Evolutionary conservation across 2,113 vertebrate species (phyloP), one percentile per base, ranked within the genome.

Genomic region (Eptesicus fuscus): DNA sequence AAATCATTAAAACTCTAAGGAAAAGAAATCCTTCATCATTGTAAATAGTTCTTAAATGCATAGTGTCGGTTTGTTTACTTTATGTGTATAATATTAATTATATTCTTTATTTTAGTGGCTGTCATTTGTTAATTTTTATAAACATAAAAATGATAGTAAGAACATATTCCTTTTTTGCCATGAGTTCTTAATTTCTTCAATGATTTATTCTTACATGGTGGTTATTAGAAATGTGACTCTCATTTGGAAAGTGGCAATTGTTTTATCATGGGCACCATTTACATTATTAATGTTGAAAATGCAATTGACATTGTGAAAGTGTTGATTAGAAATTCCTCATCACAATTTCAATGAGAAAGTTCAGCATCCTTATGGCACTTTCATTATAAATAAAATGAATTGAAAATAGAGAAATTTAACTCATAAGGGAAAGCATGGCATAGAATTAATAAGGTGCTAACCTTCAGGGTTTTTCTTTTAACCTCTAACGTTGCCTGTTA

Each of bases 371-470:
- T 69, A 42, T 59, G 53, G n/a, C 35, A 93, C 4, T 84, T 96
- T 53, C 90, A 88, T 95, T 89, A 70, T 61, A 83, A 83, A 63
- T 40, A 86, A 95, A 87, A 86, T 76, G 40, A 89, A 59, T 32
- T 91, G 30, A 94, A 96, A 96, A 93, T 49, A 84, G 84, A 80
- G 44, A 90, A 77, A 77, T 56, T 56, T 92, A 82, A 92, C 32
- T 90, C 51, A 74, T 82, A 73, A 94, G 88, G 71, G 92, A 88
- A 10, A 82, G 5, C 40, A 80, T 89, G 51, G 22, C 40, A 87
- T 77, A 80, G 83, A 96, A 96, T 96, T 94, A 95, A 83, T 97
- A 92, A 87, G 35, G 44, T 84, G 94, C 11, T 90, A n/a, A 93
- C 13, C 70, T 85, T 74, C 4, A 44, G 16, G 1, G 4, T 9